phyloP scores from a whole-genome alignment of 2,888 invertebrate species.

The Drosophila infuscata region DNA sequence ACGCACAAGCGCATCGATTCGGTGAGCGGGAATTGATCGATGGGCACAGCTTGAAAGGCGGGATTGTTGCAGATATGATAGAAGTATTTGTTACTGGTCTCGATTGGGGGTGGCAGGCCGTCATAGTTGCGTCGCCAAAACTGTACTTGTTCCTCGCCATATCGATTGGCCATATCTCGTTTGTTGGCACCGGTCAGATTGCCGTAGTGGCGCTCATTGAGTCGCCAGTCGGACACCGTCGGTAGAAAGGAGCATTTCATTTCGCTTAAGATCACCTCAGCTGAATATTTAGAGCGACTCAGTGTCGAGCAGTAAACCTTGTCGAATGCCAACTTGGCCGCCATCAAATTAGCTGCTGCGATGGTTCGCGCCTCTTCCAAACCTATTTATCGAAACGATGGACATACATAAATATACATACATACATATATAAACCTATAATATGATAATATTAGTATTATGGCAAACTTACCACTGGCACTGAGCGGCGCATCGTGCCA shows the following conservation, averaged over 20 bases:
- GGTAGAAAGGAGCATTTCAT: slow-evolving; percentile 89
- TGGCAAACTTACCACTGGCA: slow-evolving; percentile 86
- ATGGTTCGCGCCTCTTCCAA: slow-evolving; percentile 80
- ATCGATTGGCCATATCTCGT: slow-evolving; percentile 93
- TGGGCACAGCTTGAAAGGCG: slow-evolving; percentile 89
- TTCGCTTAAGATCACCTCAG: slow-evolving; percentile 89
- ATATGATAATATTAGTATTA: neutral
- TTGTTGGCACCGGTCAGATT: slow-evolving; percentile 94
- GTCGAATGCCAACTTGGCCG: slow-evolving; percentile 90
- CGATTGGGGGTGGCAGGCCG: slow-evolving; percentile 93
- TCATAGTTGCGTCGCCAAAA: slow-evolving; percentile 95
- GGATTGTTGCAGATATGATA: slow-evolving; percentile 91
- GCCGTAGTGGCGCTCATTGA: slow-evolving; percentile 95
- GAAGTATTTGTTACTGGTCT: slow-evolving; percentile 90
- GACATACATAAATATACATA: neutral
- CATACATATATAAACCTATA: slow-evolving; percentile 1
- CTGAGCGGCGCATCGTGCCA: slow-evolving; percentile 91
- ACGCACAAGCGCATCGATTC: slow-evolving; percentile 94
- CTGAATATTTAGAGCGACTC: slow-evolving; percentile 91
- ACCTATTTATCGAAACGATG: slow-evolving; percentile 59
- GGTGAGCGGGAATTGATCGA: slow-evolving; percentile 91
- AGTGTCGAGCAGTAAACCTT: slow-evolving; percentile 92
- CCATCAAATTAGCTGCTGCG: slow-evolving; percentile 89
- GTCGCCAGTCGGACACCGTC: slow-evolving; percentile 91
- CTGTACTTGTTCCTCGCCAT: slow-evolving; percentile 93